These are phyloP conservation scores for Centruroides sculpturatus DNA, from an alignment of 1,140 invertebrate genomes.

Conservation along the genomic window DNA sequence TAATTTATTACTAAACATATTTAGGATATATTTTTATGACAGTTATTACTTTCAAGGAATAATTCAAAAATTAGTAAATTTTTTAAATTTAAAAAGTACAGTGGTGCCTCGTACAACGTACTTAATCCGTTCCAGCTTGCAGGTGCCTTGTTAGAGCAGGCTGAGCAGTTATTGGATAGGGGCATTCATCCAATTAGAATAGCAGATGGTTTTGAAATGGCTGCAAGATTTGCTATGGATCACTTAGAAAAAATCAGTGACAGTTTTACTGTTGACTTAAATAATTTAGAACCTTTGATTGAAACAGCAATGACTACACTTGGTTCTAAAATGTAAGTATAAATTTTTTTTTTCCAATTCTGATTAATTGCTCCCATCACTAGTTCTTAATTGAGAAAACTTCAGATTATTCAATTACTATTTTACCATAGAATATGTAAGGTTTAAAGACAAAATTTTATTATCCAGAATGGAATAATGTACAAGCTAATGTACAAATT, in stretches of 20 bases:
- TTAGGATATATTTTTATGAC: no score
- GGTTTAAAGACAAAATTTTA: not conserved
- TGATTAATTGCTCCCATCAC: not conserved
- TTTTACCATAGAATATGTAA: not conserved
- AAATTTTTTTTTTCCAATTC: not conserved
- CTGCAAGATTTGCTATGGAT: conserved; percentile 73
- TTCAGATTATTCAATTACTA: not conserved
- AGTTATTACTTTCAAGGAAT: no score
- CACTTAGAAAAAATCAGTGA: conserved; percentile 81
- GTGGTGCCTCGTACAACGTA: no score
- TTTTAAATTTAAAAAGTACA: no score
- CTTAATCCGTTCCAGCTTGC: no score
- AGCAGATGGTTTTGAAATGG: conserved; percentile 96
- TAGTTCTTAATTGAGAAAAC: not conserved
- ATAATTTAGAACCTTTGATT: conserved; percentile 76
- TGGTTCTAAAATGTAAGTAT: conserved; percentile 86
- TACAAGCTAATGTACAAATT: no score
- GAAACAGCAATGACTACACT: conserved; percentile 95
- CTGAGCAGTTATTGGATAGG: conserved; percentile 79
- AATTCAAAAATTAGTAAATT: no score
- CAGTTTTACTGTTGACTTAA: conserved; percentile 65
- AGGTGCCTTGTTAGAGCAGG: conserved; percentile 89
- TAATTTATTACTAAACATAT: no score
- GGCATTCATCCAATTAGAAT: conserved; percentile 98
- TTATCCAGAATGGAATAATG: not conserved